Base-by-base conservation (phyloP, 1,140 invertebrate genomes). In the Drepana arcuata region DNA sequence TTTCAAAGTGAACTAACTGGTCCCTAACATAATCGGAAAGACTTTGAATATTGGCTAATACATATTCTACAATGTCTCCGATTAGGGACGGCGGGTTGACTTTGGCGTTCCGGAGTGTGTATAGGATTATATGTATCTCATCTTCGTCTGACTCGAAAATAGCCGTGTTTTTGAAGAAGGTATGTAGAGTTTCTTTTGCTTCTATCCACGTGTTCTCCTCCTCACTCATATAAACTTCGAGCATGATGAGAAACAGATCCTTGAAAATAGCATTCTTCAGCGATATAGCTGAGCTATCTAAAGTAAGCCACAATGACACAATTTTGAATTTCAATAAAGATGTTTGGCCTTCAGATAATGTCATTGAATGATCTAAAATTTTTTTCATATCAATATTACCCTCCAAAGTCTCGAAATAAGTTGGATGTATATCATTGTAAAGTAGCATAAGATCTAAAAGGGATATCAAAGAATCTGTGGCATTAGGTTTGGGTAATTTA, bases 111-210 rank as follows among this genome's bases (percentile, higher is more conserved):
- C 69, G 51, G 15, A 81, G 39, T 2, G 84, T 80, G 51, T 91
- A 86, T 7, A 92, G 67, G 85, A 91, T 88, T 35, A 92, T 81
- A 58, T 90, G 84, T 16, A 91, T 85, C 66, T 92, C 90, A 37
- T 87, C 77, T 27, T 73, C 69, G 50, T 83, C 86, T 14, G 78
- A 84, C 57, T 89, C 85, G 68, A 92, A 92, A 35, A 91, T 74
- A 27, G 83, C 79, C 1, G 86, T 88, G 21, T 84, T 86, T 45
- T 77, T 84, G 15, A 92, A 84, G 24, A 91, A 83, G 7, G 68
- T 70, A 32, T 72, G 69, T 14, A 89, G 57, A 4, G 75, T 82
- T 28, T 64, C 53, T 54, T 80, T 56, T 59, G 81, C 44, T 61
- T 81, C 54, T 16, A 66, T 48, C 68, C 84, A 46, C 41, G 73